Evolutionary conservation across 2,888 invertebrate genomes (phyloP).

Genomic region (Nephrotoma guestfalica): DNA sequence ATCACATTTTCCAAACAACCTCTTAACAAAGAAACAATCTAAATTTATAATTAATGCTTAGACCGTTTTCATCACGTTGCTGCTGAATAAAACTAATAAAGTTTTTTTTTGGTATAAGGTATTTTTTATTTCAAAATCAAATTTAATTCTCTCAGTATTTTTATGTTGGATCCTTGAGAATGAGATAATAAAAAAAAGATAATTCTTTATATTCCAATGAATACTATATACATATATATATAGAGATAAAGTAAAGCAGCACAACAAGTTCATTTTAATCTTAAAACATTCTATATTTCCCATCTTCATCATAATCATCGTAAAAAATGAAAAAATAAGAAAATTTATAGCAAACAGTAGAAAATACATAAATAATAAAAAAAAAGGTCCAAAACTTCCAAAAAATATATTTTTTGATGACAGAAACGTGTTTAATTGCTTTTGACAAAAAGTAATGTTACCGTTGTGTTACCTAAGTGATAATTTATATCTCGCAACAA

Average conservation of each 20-base stretch:
- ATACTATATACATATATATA: background rate
- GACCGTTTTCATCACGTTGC: background rate
- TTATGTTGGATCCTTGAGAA: background rate
- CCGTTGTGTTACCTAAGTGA: background rate
- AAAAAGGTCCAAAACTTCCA: background rate
- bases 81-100: background rate
- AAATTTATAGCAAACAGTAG: background rate
- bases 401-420: conserved; percentile 1
- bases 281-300: background rate
- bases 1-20: background rate
- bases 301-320: background rate
- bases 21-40: background rate
- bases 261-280: background rate
- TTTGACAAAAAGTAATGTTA: conserved; percentile 1
- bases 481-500: conserved; percentile 1
- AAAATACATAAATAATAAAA: background rate
- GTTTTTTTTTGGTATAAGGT: background rate
- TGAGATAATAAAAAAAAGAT: background rate
- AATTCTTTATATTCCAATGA: background rate
- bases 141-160: background rate
- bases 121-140: background rate
- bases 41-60: background rate
- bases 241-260: background rate
- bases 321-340: background rate
- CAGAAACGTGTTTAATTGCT: conserved; percentile 7